A percentile compares a stretch with the other conserved stretches of the same genome.
Conservation (phyloP, 2,888 invertebrate genomes). For the Drosophila kuntzei region DNA sequence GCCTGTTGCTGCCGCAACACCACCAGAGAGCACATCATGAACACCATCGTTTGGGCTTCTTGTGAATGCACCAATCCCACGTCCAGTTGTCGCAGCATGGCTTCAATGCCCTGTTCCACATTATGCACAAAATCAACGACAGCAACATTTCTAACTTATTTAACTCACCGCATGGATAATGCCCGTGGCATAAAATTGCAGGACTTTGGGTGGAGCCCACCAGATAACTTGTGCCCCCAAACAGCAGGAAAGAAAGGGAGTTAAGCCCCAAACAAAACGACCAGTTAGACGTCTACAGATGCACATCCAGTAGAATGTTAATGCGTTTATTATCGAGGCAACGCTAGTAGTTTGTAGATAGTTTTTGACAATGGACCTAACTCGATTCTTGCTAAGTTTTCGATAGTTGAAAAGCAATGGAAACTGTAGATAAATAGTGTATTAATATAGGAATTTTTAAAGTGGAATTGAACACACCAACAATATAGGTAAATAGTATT, state of each 20-base stretch:
- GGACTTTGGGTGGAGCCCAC: conserved; percentile 40
- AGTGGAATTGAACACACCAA: conserved; percentile 43
- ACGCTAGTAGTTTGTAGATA: conserved; percentile 40
- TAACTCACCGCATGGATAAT: conserved; percentile 49
- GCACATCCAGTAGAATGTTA: conserved; percentile 46
- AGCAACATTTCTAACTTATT: background rate
- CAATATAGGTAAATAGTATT: conserved; percentile 60
- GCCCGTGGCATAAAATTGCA: conserved; percentile 53
- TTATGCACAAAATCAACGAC: background rate
- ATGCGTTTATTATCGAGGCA: conserved; percentile 44
- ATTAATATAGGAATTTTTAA: background rate
- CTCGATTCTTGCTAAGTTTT: conserved; percentile 12
- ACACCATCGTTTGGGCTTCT: conserved; percentile 56
- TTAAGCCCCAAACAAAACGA: conserved; percentile 32
- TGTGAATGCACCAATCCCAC: conserved; percentile 51
- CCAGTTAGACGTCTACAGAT: conserved; percentile 36
- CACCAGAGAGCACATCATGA: conserved; percentile 59
- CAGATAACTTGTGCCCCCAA: conserved; percentile 43
- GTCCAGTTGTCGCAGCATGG: conserved; percentile 47
- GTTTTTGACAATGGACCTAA: conserved; percentile 35
- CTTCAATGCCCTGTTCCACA: conserved; percentile 49
- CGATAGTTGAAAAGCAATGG: conserved; percentile 54
- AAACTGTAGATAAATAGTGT: conserved; percentile 32
- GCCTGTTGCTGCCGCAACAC: conserved; percentile 51
- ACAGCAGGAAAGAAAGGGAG: conserved; percentile 39